Base-by-base conservation (phyloP, 2,113 vertebrate genomes). In the Equus przewalskii region DNA sequence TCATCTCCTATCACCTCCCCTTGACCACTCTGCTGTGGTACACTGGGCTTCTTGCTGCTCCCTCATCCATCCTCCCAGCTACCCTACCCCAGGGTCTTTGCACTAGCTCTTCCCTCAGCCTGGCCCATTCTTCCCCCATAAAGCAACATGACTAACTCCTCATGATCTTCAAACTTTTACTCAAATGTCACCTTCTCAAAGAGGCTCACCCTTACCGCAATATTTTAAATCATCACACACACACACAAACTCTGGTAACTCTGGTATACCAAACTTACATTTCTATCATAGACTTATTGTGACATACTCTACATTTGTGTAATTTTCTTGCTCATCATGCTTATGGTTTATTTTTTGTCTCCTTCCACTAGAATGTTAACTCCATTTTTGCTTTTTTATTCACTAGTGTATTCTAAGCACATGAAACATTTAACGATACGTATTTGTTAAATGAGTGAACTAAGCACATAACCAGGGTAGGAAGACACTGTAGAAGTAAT, bases 401-500 rank as follows among this genome's bases (percentile, higher is more conserved):
- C 41, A 70, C 54, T 86, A n/a, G 16, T n/a, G 1, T 92, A 67
- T 69, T 41, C 22, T 51, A 80, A 88, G 11, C 41, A 44, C 11
- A 9, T 58, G 13, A 19, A 94, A 82, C 26, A 93, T 62, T 93
- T 56, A 94, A 75, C 1, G 62, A 16, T n/a, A 70, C 1, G 56
- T 94, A 72, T 72, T 96, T 58, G 46, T 73, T 79, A 97, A 69
- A 30, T 91, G 26, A 87, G 44, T 41, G 13, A 89, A 87, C 79
- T 46, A 80, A 78, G 73, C 56, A 82, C 28, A 88, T 26, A 67
- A 94, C 12, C 21, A 69, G 15, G 14, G 24, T 93, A 73, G 26
- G 5, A 56, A 93, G 26, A 85, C 73, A 82, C 28, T 13, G 75
- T 64, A 75, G 79, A 93, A 86, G 64, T 54, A 81, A 72, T 12